phyloP scores from a whole-genome alignment of 1,140 invertebrate species.

The Scylla paramamosain region DNA sequence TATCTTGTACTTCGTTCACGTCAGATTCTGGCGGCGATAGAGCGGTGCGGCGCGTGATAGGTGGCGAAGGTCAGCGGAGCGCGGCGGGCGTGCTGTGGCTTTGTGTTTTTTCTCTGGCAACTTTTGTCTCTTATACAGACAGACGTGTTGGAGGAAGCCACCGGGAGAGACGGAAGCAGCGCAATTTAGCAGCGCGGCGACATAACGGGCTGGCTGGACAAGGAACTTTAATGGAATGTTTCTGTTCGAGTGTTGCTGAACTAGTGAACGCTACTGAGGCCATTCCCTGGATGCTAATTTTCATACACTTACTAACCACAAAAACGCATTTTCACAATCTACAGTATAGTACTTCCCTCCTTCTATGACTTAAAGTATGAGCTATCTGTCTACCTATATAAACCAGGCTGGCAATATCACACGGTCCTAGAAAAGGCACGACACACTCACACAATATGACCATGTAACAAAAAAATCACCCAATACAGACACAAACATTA shows the following conservation, averaged over 20 bases:
- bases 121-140: neutral
- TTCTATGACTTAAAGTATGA: too few species aligned
- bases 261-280: too few species aligned
- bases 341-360: too few species aligned
- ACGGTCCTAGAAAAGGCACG: too few species aligned
- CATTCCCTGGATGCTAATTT: too few species aligned
- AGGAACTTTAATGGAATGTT: neutral
- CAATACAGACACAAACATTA: too few species aligned
- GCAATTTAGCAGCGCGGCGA: neutral
- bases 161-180: neutral
- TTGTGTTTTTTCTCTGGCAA: neutral
- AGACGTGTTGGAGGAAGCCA: neutral
- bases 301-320: too few species aligned
- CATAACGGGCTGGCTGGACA: neutral
- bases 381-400: too few species aligned
- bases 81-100: constrained; percentile 15
- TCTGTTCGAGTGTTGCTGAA: neutral
- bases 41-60: neutral
- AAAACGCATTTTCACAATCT: too few species aligned
- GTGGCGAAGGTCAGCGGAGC: neutral
- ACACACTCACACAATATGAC: too few species aligned
- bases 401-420: too few species aligned
- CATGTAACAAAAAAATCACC: too few species aligned
- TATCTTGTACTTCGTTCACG: neutral
- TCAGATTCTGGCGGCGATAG: neutral